Evolutionary conservation across 2,797 vertebrate species (phyloP), one percentile per base, ranked within the genome.

Genomic region (Anguilla anguilla): DNA sequence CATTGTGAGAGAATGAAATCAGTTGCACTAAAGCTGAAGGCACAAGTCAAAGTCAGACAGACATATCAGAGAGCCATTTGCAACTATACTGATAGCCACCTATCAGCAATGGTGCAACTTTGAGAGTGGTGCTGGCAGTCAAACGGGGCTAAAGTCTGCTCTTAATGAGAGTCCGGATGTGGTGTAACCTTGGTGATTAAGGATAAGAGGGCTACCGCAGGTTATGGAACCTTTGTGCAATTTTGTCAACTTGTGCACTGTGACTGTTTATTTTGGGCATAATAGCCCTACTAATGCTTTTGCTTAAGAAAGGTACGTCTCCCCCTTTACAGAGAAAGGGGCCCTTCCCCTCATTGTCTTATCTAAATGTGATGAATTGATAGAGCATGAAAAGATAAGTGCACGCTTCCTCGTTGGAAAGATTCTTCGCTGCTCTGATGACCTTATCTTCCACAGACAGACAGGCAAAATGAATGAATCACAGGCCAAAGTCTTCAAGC

Each of bases 151-250:
- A 89, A 92, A 92, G 91, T 91, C 91, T 90, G 88, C 67, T 82
- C 89, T 90, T 87, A 89, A 90, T 86, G 89, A 88, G 89, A 90
- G 67, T 85, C 64, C 57, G 46, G 19, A 1, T 89, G 79, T 67
- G 46, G 74, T 57, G 92, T 92, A 87, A 89, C 91, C 91, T 88
- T 89, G 90, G 91, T 57, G 90, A 93, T 83, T 59, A n/a, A 85
- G 87, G 83, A 86, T 39, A 22, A 85, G 89, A 64, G 85, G 77
- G 81, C 51, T 55, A 64, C n/a, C 81, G 86, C 61, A 85, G 81
- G 49, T 84, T 67, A 53, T 35, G 9, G 69, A 55, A 43, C 55
- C 13, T 28, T 84, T 85, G 59, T 55, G 57, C 43, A 19, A 61
- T 46, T 46, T 39, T 17, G 25, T 43, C 55, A 46, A 43, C 55